Evolutionary conservation across 2,888 invertebrate species (phyloP), one percentile per base, ranked within the genome.

Genomic region (Trichogramma dendrolimi): DNA sequence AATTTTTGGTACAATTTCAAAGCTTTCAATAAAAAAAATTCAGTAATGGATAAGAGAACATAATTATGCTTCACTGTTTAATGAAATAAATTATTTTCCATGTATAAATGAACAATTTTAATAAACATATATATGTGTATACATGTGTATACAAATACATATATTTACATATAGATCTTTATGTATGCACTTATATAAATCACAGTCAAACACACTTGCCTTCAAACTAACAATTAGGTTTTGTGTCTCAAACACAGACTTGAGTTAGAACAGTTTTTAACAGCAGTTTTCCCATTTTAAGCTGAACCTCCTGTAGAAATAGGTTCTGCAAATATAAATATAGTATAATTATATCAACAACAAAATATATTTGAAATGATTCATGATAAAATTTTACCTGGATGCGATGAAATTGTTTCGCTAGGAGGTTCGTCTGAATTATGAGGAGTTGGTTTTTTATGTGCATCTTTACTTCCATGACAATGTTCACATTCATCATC

Each of bases 401-500:
- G 67, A 64, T 69, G 70, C 39, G 71, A 62, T 56, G 69, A 57
- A 53, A 71, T 68, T 44, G 60, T 68, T 56, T 73, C 71, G 56
- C 68, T 73, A 49, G 72, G 68, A 57, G 73, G 67, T 65, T 73
- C 69, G 62, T 71, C 70, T 63, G 69, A 68, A 53, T 68, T 70
- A 54, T 66, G 68, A 10, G 72, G 71, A 58, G 67, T 42, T 39
- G 67, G 68, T 63, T 74, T 79, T 61, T 76, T 77, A 56, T 79
- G 79, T 49, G 68, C 64, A 62, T 78, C 77, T 67, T 78, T 78
- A 78, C 92, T 92, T 0, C 93, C 93, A 78, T 85, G 88, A 78
- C 94, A 94, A 76, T 93, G 88, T 71, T 92, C 92, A 76, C 92
- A 93, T 76, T 94, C 94, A 70, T 91, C 90, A 56, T 90, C 88